Evolutionary conservation across 64 coral and sea anemone species (phyloP), one percentile per base, ranked within the genome.

Genomic region (Porites australiensis): DNA sequence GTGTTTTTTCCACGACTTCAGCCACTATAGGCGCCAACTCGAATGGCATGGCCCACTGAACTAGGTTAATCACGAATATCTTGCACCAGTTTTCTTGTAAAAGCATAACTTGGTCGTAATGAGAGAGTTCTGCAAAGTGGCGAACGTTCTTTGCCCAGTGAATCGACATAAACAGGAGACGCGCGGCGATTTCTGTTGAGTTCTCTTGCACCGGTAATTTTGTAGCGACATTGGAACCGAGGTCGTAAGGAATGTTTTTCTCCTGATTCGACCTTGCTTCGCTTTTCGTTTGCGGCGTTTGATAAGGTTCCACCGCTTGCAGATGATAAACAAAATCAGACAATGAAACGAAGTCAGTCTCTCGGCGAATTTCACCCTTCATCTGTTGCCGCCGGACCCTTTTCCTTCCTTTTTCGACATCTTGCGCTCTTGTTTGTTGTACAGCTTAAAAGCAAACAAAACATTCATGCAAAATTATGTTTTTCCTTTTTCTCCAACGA

Each of bases 21-120:
- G 79, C 78, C 50, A 93, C 77, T 9, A 93, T 50, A 61, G 96
- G 94, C 62, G 84, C 92, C 48, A 96, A 68, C 69, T 94, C 84
- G 86, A 98, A 94, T 15, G 95, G 95, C 98, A 99, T 99, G 7
- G 94, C 98, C 91, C 94, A 99, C 52, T 99, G 94, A 3, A 96
- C 94, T 15, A 96, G 69, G 44, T 99, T 99, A 49, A 99, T 94
- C 43, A 99, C 79, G 76, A 99, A 99, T 20, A 99, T 74, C 72
- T 96, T 99, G 62, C 83, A 88, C 98, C 98, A 99, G 43, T 99
- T 99, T 96, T 99, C 94, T 18, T 92, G 86, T 20, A 99, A 77
- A 48, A 99, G 80, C 43, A 61, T 83, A 15, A 99, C 87, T 93
- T 99, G 98, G 66, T 99, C 98, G 51, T 93, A 77, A 85, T 99